Evolutionary conservation across 2,888 invertebrate species (phyloP), one percentile per base, ranked within the genome.

Genomic region (Junonia oenone): DNA sequence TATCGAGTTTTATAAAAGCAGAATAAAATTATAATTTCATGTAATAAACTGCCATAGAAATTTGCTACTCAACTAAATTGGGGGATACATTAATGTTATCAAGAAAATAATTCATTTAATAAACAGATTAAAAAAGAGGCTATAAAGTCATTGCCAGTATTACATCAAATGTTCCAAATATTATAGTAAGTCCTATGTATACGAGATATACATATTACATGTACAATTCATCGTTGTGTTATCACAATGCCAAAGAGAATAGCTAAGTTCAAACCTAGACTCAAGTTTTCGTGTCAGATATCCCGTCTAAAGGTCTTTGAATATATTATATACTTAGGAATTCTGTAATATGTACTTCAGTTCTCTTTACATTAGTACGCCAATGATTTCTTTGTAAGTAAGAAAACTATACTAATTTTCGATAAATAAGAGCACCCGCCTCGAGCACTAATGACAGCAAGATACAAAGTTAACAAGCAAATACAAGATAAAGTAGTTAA

Each of bases 391-490:
- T 40, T n/a, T 40, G 3, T n/a, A 19, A 26, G 13, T 26, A 43
- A 26, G 11, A 13, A n/a, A 13, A 43, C n/a, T 43, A 2, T 22
- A 40, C 33, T 31, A 40, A 22, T 14, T 22, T 1, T 47, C 31
- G 15, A 47, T 40, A 13, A 46, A 37, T 52, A 40, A 38, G 46
- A n/a, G 26, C 22, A 31, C 17, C 26, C 46, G 46, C 31, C 15
- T 40, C 14, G 15, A 40, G 47, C 26, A 51, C 49, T 49, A 52
- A 55, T 49, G 33, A 59, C 38, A 29, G 43, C 45, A 37, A 29
- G 27, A 48, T 17, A 48, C 31, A 33, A 48, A 59, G 55, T 59
- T 55, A 59, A 55, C 51, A 51, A 46, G 52, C 45, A 45, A 58
- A 57, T 49, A 55, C 40, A 45, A 46, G 49, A 53, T 47, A 56